Conservation (phyloP, 2,888 invertebrate genomes). For the Odiellus spinosus region DNA sequence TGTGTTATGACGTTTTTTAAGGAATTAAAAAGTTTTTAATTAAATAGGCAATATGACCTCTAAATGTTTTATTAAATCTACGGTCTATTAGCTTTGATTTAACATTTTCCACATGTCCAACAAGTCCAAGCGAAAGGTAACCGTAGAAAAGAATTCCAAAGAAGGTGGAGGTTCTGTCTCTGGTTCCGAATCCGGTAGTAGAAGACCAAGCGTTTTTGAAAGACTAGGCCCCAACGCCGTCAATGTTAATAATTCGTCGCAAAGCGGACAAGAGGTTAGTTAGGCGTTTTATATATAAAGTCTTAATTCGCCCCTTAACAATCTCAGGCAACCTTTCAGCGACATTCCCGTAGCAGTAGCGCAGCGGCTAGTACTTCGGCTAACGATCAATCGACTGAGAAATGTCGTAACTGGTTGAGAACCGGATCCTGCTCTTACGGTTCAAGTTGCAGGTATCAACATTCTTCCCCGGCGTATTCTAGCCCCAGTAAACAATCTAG, state of each 20-base stretch:
- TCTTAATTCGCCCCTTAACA: background rate
- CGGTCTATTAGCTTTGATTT: no score
- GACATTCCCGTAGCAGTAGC: no score
- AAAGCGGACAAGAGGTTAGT: slow-evolving; percentile 7
- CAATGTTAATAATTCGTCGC: slow-evolving; percentile 9
- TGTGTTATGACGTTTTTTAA: no score
- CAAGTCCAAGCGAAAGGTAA: slow-evolving; percentile 16
- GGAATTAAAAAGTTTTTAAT: no score
- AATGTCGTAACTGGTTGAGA: slow-evolving; percentile 17
- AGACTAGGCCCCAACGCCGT: slow-evolving; percentile 41
- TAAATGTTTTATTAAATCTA: no score
- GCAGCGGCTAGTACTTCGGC: no score
- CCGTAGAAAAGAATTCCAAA: slow-evolving; percentile 13
- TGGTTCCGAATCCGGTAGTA: slow-evolving; percentile 3
- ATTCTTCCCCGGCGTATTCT: slow-evolving; percentile 1
- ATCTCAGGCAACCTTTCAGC: background rate
- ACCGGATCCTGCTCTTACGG: slow-evolving; percentile 18
- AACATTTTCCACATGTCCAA: slow-evolving; percentile 7
- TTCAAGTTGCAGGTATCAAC: slow-evolving; percentile 17
- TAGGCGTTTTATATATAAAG: background rate
- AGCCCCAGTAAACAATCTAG: no score
- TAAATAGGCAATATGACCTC: no score
- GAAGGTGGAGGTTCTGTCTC: slow-evolving; percentile 7
- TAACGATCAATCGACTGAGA: slow-evolving; percentile 7
- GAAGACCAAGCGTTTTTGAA: slow-evolving; percentile 64